These are phyloP conservation scores for Amia ocellicauda DNA, from an alignment of 2,113 vertebrate species.

Conservation along the genomic window DNA sequence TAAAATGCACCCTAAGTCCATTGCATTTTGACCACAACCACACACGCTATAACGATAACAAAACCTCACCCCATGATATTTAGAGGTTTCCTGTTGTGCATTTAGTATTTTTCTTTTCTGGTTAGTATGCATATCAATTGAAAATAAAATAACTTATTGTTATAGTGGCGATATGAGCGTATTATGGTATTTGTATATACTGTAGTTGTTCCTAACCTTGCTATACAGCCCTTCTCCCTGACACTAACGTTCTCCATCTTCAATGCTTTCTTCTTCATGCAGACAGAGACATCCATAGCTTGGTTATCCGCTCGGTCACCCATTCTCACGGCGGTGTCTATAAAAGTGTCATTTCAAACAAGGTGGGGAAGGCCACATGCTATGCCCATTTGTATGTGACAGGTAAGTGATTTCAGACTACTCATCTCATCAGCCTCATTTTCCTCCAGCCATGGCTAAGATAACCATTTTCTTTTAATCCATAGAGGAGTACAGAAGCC, in stretches of 20 bases:
- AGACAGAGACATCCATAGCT: constrained; percentile 91
- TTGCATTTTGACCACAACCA: too few species aligned
- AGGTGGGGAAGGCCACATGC: constrained; percentile 94
- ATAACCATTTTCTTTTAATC: background rate
- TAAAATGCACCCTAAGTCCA: too few species aligned
- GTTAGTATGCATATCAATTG: too few species aligned
- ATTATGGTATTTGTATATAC: too few species aligned
- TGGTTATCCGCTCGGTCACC: constrained; percentile 81
- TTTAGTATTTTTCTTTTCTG: too few species aligned
- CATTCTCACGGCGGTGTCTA: constrained; percentile 90
- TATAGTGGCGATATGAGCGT: too few species aligned
- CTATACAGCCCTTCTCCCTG: too few species aligned
- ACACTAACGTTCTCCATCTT: constrained; percentile 21
- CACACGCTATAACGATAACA: too few species aligned
- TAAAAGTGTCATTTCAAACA: constrained; percentile 97
- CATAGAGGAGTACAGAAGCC: background rate
- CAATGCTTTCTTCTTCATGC: constrained; percentile 21
- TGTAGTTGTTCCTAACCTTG: too few species aligned
- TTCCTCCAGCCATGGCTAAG: background rate
- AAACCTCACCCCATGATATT: too few species aligned
- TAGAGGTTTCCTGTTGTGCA: too few species aligned
- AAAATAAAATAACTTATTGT: too few species aligned
- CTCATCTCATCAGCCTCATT: background rate
- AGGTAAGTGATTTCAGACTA: constrained; percentile 61
- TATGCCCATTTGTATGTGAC: constrained; percentile 94